Evolutionary conservation across 1,140 invertebrate species (phyloP), one percentile per base, ranked within the genome.

Genomic region (Drosophila guanche): DNA sequence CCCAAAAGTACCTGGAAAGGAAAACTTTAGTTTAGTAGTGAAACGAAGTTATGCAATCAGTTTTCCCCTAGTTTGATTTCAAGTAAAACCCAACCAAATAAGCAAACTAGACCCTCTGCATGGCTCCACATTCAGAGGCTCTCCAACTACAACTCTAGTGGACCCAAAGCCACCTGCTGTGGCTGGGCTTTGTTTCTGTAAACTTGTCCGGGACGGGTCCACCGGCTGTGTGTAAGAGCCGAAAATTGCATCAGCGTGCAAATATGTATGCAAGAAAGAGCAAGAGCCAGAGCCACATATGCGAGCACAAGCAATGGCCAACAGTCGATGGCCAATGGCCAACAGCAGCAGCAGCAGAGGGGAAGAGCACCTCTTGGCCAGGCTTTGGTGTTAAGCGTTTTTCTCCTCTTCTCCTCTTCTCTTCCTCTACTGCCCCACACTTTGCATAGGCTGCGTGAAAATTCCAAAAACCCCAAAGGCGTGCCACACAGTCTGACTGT

Each of bases 191-290:
- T 33, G 45, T 68, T 37, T 68, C 60, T 23, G n/a, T 23, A 68
- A 68, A 67, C 43, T 56, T 53, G 65, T 48, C 42, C 43, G 43
- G 41, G 12, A 42, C 51, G 43, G 41, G 25, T 50, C 52, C 40
- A 55, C 48, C n/a, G 25, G 47, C 56, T 41, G 43, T 12, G 40
- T 43, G 25, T 16, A 7, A 27, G 40, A 12, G 29, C 40, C 33
- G 33, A 37, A 27, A 79, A 80, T 85, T 85, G 76, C 80, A 85
- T 85, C 81, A 85, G 62, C 73, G 58, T 52, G 68, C 69, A 80
- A 66, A 79, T 68, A 79, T 80, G 52, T 63, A 68, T 37, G 55
- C 54, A 54, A 61, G 53, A 22, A 29, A 48, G 37, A 25, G 42
- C 12, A 27, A 46, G n/a, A 47, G 23, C 0, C 20, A 46, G 14